A percentile compares a stretch with the other conserved stretches of the same genome.
phyloP scores from a whole-genome alignment of 1,140 invertebrate genomes.

The Antheraea pernyi region DNA sequence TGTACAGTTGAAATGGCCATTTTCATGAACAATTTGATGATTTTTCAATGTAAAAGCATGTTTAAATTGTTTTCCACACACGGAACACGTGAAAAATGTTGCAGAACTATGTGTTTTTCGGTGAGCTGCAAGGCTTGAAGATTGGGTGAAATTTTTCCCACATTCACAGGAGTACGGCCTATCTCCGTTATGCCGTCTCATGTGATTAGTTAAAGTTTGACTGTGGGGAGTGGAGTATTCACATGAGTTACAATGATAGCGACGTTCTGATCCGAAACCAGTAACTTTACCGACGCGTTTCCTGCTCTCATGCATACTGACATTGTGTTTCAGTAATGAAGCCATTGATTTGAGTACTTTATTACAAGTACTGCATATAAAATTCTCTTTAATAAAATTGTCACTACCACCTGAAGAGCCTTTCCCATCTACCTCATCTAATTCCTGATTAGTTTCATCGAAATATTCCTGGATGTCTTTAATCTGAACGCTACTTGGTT shows the following conservation, averaged over 20 bases:
- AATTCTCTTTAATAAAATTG: conserved; percentile 4
- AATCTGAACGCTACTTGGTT: not conserved
- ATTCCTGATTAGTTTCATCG: not conserved
- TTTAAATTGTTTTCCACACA: conserved; percentile 83
- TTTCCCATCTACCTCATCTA: not conserved
- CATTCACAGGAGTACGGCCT: conserved; percentile 80
- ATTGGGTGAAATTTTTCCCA: conserved; percentile 80
- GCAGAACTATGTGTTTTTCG: conserved; percentile 72
- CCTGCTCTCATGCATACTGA: conserved; percentile 58
- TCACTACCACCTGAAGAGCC: not conserved
- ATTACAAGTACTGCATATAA: conserved; percentile 50
- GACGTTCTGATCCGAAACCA: conserved; percentile 56
- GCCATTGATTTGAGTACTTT: conserved; percentile 51
- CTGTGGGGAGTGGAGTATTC: conserved; percentile 69
- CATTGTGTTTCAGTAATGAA: conserved; percentile 49
- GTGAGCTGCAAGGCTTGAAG: conserved; percentile 73
- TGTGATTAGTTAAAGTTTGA: conserved; percentile 72
- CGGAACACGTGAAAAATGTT: conserved; percentile 80
- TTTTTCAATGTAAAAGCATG: conserved; percentile 68
- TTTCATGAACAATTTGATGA: conserved; percentile 65
- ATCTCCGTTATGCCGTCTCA: conserved; percentile 78
- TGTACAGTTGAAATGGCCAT: conserved; percentile 48
- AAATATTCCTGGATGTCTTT: not conserved
- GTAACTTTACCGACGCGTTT: conserved; percentile 60
- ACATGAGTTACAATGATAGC: conserved; percentile 69